Percentiles rank a stretch among this genome's conserved stretches.
Evolutionary conservation across 2,888 invertebrate species (phyloP).

Genomic region (Nysson spinosus): DNA sequence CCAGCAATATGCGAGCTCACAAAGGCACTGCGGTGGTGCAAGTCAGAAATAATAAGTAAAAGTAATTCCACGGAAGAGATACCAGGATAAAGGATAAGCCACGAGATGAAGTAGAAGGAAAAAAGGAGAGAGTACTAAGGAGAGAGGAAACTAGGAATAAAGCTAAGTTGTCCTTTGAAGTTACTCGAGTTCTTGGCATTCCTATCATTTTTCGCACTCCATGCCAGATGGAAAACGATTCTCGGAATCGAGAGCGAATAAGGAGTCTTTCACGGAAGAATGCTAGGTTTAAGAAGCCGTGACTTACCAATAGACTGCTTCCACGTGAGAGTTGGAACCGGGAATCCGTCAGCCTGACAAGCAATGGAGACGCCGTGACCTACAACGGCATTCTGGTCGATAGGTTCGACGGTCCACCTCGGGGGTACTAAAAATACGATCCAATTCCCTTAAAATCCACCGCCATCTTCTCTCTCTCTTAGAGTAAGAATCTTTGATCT

Average conservation of each 20-base stretch:
- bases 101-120: not conserved
- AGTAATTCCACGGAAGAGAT: not conserved
- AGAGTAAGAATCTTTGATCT: slow-evolving; percentile 34
- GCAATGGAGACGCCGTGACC: slow-evolving; percentile 84
- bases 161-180: slow-evolving; percentile 7
- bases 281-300: slow-evolving; percentile 33
- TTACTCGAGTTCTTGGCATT: not conserved
- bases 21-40: not conserved
- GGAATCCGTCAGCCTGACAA: slow-evolving; percentile 88
- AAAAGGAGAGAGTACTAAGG: not conserved
- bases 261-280: not conserved
- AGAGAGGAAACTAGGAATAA: not conserved
- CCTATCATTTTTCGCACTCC: not conserved
- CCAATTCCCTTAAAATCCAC: slow-evolving; percentile 62
- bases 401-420: slow-evolving; percentile 86
- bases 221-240: slow-evolving; percentile 8
- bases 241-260: not conserved
- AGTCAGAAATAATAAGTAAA: slow-evolving; percentile 4
- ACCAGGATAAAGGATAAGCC: not conserved
- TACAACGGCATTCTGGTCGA: slow-evolving; percentile 85
- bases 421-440: slow-evolving; percentile 83
- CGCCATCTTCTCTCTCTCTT: slow-evolving; percentile 20
- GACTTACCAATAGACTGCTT: slow-evolving; percentile 79
- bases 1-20: no score
- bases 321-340: slow-evolving; percentile 81